Base-by-base conservation (phyloP, 2,888 invertebrate genomes). In the Octodonta nipae region DNA sequence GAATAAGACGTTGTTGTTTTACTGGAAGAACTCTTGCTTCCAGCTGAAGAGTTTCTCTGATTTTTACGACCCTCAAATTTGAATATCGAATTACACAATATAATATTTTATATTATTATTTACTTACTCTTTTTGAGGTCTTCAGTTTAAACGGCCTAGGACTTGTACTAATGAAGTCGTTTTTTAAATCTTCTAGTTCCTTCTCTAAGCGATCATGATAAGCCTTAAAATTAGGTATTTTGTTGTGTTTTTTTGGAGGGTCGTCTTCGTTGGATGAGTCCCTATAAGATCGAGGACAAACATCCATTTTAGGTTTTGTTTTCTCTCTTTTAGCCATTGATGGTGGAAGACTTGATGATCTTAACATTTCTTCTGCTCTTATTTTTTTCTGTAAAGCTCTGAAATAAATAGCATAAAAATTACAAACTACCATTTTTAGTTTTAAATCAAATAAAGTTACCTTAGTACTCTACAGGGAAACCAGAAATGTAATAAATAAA, bases 311-410 rank as follows among this genome's bases (percentile, higher is more conserved):
- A 12, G 49, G 46, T 32, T 46, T 49, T 3, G 44, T 47, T 42
- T 53, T 56, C 43, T 78, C 77, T 15, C 78, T 62, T 32, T 71
- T 65, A 0, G 74, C 76, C 76, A 78, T 78, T 2, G 71, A 71
- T 0, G 76, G 75, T 1, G 80, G 80, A 35, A 75, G 61, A 17
- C 71, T 73, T 0, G 80, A 70, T 1, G 67, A 67, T 37, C 70
- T 71, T 30, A 80, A 56, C 66, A 80, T 64, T 56, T 80, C 79
- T 44, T 78, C 76, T 0, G 80, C 71, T 35, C 80, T 64, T 20
- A 80, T 71, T 48, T 73, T 73, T 44, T 75, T 73, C 48, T 75
- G 75, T 46, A 79, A 63, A 11, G 70, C 65, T 42, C 76, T 75
- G 42, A 13, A 53, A 49, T 11, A 15, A 8, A 22, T 12, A 15